phyloP scores from a whole-genome alignment of 2,888 invertebrate species.

The Amorpha juglandis region DNA sequence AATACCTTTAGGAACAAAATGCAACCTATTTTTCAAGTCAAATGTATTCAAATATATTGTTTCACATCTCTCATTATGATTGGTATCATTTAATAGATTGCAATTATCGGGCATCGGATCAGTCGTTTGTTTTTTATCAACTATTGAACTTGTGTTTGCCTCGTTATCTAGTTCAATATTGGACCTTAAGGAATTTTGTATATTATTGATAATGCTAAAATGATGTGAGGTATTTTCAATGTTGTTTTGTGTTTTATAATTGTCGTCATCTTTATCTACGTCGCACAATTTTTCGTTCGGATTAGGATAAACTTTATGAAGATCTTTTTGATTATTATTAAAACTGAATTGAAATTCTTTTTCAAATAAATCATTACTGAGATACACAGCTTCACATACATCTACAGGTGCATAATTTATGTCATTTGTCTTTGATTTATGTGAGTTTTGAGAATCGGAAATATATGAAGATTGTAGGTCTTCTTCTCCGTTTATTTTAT shows the following conservation, averaged over 20 bases:
- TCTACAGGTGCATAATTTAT: slow-evolving; percentile 40
- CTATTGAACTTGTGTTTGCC: background rate
- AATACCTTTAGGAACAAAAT: slow-evolving; percentile 84
- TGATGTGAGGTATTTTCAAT: slow-evolving; percentile 39
- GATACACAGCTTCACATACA: slow-evolving; percentile 51
- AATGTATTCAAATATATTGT: slow-evolving; percentile 41
- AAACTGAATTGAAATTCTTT: slow-evolving; percentile 6
- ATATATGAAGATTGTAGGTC: background rate
- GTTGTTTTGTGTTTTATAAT: background rate
- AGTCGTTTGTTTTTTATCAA: slow-evolving; percentile 5
- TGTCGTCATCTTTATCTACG: background rate
- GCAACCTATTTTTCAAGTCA: slow-evolving; percentile 68
- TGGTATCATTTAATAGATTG: slow-evolving; percentile 28
- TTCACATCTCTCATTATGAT: slow-evolving; percentile 10
- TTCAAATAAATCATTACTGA: background rate
- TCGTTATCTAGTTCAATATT: slow-evolving; percentile 14
- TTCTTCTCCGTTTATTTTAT: background rate
- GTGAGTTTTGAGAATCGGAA: background rate
- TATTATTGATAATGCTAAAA: slow-evolving; percentile 33
- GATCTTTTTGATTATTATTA: background rate
- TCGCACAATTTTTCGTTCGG: background rate
- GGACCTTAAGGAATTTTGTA: background rate
- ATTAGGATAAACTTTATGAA: background rate
- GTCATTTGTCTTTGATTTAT: too few species aligned
- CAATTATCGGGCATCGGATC: slow-evolving; percentile 29